Evolutionary conservation across 2,888 invertebrate species (phyloP), one percentile per base, ranked within the genome.

Genomic region (Marasmarcha lunaedactyla): DNA sequence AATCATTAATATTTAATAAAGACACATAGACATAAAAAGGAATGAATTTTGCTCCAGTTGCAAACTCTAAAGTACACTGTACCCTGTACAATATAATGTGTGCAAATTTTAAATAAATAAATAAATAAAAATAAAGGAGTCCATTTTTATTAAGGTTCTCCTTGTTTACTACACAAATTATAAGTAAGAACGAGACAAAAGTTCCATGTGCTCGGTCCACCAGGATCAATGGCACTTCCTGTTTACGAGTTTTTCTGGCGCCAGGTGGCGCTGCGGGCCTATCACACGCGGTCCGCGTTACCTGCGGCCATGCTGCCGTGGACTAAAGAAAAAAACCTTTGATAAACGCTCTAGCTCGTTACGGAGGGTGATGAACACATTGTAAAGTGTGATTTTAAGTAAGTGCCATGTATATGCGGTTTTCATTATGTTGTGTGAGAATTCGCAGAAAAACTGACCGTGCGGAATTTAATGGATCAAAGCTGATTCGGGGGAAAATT

Each of bases 201-300:
- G 10, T n/a, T 15, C 3, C 20, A 20, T 15, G 10, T 36, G 2
- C 6, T 2, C 15, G 15, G 10, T 30, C 30, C 30, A 9, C 10
- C 39, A 15, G 37, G 35, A 41, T 43, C 42, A 36, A 38, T 36
- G 38, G 44, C 39, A 40, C 45, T 49, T 51, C 48, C 51, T 51
- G 49, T 44, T 42, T 46, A 38, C 35, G n/a, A 36, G 52, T 54
- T 51, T 52, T 54, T 41, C 45, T 15, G 39, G 39, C 49, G 49
- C 53, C 57, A 54, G 55, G 50, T 54, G 55, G 41, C 37, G 20
- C 20, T 30, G 30, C 4, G 6, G 11, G 30, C 20, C 39, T 40
- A 39, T 35, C 14, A 35, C 38, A 38, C 39, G 35, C 41, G 44
- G 43, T 45, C 42, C 43, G 30, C 37, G 43, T 40, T 43, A 34